Evolutionary conservation across 30 jellyfish, hydroid and myxozoan genomes (phyloP).

Genomic region (Cassiopea xamachana): DNA sequence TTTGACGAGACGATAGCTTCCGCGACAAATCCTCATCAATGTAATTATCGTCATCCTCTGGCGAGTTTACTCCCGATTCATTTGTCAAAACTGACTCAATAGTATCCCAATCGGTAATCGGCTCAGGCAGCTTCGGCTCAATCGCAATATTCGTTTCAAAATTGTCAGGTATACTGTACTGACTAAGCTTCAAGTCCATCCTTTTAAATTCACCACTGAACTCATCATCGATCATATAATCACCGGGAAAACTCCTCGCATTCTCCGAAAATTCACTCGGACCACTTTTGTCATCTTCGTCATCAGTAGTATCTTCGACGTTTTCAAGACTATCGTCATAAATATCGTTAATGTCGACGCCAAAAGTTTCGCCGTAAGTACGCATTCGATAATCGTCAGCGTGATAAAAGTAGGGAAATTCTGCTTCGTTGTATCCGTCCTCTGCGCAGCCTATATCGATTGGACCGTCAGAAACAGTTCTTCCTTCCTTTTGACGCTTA

Average conservation of each 20-base stretch:
- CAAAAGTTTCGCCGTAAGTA: conserved; percentile 31
- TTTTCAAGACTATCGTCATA: conserved; percentile 72
- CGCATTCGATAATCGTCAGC: conserved; percentile 48
- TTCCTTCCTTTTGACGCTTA: conserved; percentile 55
- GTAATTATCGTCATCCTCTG: conserved; percentile 60
- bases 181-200: conserved; percentile 65
- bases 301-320: conserved; percentile 35
- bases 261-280: conserved; percentile 72
- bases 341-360: conserved; percentile 67
- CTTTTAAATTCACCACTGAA: conserved; percentile 68
- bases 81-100: conserved; percentile 77
- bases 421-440: conserved; percentile 78
- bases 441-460: conserved; percentile 64
- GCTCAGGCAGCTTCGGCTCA: conserved; percentile 64
- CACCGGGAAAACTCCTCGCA: conserved; percentile 80
- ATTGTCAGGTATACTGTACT: conserved; percentile 37
- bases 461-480: conserved; percentile 56
- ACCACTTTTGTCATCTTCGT: conserved; percentile 48
- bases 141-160: conserved; percentile 11
- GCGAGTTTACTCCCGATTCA: conserved; percentile 75
- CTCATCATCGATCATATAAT: conserved; percentile 75
- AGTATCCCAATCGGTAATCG: conserved; percentile 86
- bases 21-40: conserved; percentile 36
- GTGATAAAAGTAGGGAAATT: conserved; percentile 34
- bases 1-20: conserved; percentile 63